Conservation (phyloP, 2,113 vertebrate species). For the Rattus rattus region DNA sequence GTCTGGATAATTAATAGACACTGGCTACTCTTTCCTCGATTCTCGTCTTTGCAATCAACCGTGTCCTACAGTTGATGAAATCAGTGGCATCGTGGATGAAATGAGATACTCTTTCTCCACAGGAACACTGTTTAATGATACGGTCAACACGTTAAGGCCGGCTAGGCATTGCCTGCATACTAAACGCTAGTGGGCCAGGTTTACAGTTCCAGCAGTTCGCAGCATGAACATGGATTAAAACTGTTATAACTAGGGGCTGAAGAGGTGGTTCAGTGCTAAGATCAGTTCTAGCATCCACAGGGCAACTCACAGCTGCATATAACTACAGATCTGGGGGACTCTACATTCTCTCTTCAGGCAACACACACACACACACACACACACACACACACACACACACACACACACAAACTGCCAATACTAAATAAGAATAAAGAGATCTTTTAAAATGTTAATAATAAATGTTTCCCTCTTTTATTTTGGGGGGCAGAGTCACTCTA, state of each 20-base stretch:
- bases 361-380: not conserved
- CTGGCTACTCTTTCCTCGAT: not conserved
- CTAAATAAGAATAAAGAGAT: not conserved
- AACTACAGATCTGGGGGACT: not conserved
- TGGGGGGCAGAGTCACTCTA: fast-evolving
- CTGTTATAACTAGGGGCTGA: not conserved
- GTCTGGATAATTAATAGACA: not conserved
- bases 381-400: no score
- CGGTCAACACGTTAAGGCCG: not conserved
- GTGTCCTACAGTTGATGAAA: not conserved
- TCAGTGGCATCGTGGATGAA: no score
- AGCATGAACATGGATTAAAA: not conserved
- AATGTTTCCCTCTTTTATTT: not conserved
- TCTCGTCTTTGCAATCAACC: not conserved
- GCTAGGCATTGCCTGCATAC: no score
- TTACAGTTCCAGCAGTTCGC: not conserved
- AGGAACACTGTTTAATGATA: not conserved
- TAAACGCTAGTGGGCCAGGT: not conserved
- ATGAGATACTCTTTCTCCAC: not conserved
- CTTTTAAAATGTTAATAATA: not conserved
- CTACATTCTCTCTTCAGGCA: not conserved
- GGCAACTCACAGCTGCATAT: not conserved
- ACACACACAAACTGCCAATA: not conserved
- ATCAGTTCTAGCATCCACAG: not conserved
- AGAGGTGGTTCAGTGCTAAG: not conserved